Evolutionary conservation across 92 coral and sea anemone genomes (phyloP).

Genomic region (Hydrozoanthus gracilis): DNA sequence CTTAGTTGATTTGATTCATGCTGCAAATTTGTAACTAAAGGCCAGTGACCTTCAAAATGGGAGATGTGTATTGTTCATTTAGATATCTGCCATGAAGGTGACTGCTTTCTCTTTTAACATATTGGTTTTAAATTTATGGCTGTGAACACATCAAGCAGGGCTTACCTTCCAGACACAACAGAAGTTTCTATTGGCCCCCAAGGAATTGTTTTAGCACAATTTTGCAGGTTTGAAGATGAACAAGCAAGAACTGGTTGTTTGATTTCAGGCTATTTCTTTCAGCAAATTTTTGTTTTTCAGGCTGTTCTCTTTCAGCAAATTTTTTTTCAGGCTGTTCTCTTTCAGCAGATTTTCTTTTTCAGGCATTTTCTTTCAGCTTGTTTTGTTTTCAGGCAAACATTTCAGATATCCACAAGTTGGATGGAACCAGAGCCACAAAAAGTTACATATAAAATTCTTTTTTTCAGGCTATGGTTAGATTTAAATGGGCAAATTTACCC

Average conservation of each 20-base stretch:
- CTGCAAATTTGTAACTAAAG: not conserved
- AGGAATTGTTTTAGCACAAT: constrained; percentile 16
- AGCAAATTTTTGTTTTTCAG: constrained; percentile 34
- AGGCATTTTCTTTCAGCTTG: constrained; percentile 15
- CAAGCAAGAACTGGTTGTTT: constrained; percentile 39
- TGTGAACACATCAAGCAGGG: constrained; percentile 45
- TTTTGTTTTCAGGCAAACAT: constrained; percentile 7
- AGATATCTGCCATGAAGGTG: not conserved
- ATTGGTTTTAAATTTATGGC: not conserved
- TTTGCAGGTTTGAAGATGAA: constrained; percentile 33
- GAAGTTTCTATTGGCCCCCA: constrained; percentile 26
- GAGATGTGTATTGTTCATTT: not conserved
- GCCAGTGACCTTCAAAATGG: not conserved
- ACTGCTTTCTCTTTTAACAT: not conserved
- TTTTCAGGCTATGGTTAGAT: not conserved
- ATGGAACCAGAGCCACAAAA: constrained; percentile 10
- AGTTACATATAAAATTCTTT: not conserved
- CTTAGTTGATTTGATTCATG: not conserved
- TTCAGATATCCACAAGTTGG: constrained; percentile 12
- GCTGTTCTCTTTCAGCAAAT: constrained; percentile 26
- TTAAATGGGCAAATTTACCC: not conserved
- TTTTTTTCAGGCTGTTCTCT: constrained; percentile 35
- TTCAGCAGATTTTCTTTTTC: constrained; percentile 28
- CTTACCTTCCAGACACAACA: constrained; percentile 51
- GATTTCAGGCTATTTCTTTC: constrained; percentile 37